Evolutionary conservation across 2,797 vertebrate species (phyloP), one percentile per base, ranked within the genome.

Genomic region (Psittacula echo): DNA sequence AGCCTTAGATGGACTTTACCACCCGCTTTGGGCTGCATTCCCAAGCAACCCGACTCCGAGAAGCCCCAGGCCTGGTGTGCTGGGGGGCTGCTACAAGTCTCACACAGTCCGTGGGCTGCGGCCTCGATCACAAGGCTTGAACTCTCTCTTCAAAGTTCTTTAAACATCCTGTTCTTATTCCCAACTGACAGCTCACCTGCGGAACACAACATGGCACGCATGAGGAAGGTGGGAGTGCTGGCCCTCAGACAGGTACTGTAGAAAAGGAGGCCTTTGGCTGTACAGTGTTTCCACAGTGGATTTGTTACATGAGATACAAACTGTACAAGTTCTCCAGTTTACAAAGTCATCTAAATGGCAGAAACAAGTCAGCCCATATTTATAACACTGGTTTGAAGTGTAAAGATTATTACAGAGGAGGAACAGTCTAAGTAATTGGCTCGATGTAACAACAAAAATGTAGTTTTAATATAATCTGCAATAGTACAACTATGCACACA

Each of bases 401-500:
- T 80, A 79, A 89, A 96, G 94, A 91, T 94, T 58, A 48, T 81
- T 95, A 94, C 89, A 95, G 95, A 15, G 51, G 73, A 95, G 78
- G 91, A 85, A 88, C 80, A 93, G 95, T 91, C 96, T 85, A 80
- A 87, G 87, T 48, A 79, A 34, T 77, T 67, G 91, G 96, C 95
- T 97, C 91, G 56, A 70, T 48, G 61, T 71, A 90, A 92, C 75
- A 95, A 92, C 91, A 90, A 88, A 92, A 89, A 44, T 90, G 92
- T 93, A n/a, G 79, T 72, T 97, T 97, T 94, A 80, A 97, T 97
- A 97, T 92, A 96, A 68, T 94, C 77, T 96, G 97, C 91, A 94
- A 93, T 90, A 93, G 96, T 98, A 97, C 95, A 96, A 41, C 51
- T 97, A 97, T 97, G 96, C 94, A 97, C 98, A 97, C 61, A 73